Conservation (phyloP, 1,140 invertebrate species). For the Trypoxylus dichotomus region DNA sequence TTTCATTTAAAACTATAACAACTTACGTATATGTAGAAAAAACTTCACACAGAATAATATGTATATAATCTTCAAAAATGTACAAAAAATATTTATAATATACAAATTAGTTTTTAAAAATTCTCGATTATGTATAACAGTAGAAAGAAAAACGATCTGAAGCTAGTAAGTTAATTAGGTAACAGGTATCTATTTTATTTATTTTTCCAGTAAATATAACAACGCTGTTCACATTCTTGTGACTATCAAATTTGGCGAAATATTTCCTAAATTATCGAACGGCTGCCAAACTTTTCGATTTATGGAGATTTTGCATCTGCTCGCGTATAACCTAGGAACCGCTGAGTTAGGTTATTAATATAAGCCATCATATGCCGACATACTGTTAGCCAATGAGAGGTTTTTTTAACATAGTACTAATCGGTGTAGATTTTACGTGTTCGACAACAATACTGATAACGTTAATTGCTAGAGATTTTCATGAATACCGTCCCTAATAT, state of each 20-base stretch:
- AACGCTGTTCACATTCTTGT: slow-evolving; percentile 15
- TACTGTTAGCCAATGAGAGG: too few relatives aligned
- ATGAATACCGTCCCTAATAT: too few relatives aligned
- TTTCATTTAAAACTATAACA: slow-evolving; percentile 17
- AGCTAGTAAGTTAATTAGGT: slow-evolving; percentile 31
- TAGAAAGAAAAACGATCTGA: slow-evolving; percentile 33
- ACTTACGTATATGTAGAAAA: slow-evolving; percentile 32
- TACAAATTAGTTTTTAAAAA: slow-evolving; percentile 15
- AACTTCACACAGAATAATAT: slow-evolving; percentile 31
- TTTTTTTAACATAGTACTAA: too few relatives aligned
- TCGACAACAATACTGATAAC: too few relatives aligned
- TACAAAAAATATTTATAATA: slow-evolving; percentile 33
- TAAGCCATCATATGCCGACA: too few relatives aligned
- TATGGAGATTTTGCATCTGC: too few relatives aligned
- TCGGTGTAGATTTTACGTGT: too few relatives aligned
- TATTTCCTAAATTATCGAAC: not conserved
- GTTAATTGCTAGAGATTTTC: too few relatives aligned
- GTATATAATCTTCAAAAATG: slow-evolving; percentile 30
- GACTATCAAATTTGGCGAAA: not conserved
- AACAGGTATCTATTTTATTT: slow-evolving; percentile 26
- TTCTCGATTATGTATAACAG: slow-evolving; percentile 8
- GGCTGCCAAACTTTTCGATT: too few relatives aligned
- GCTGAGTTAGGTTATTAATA: too few relatives aligned
- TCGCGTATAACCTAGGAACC: too few relatives aligned
- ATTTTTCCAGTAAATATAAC: slow-evolving; percentile 14